Evolutionary conservation across 2,888 invertebrate genomes (phyloP).

Genomic region (Harmothoe impar): DNA sequence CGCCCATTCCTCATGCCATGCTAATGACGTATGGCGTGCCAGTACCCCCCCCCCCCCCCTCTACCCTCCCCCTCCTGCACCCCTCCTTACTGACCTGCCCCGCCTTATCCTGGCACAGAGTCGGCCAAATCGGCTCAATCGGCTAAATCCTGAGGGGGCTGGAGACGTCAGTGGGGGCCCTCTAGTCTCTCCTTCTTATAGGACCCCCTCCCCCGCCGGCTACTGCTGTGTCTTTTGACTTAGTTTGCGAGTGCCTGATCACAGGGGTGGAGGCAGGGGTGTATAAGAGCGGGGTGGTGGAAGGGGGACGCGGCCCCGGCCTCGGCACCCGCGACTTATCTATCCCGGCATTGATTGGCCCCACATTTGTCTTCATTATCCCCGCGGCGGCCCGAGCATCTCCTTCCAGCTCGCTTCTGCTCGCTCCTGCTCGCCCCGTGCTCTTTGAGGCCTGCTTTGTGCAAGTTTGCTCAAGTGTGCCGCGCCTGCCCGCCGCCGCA

Average conservation of each 20-base stretch:
- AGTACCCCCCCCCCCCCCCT: not conserved
- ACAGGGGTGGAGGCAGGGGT: slow-evolving; percentile 43
- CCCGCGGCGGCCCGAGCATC: slow-evolving; percentile 52
- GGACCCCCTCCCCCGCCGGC: not conserved
- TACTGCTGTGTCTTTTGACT: slow-evolving; percentile 9
- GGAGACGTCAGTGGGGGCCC: not conserved
- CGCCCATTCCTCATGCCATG: slow-evolving; percentile 47
- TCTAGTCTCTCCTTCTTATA: not conserved
- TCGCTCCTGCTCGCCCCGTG: slow-evolving; percentile 25
- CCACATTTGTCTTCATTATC: slow-evolving; percentile 62
- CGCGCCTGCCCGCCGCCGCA: slow-evolving; percentile 52
- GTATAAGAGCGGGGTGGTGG: slow-evolving; percentile 17
- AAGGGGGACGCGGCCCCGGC: slow-evolving; percentile 18
- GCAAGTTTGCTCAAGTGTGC: slow-evolving; percentile 61
- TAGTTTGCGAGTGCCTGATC: slow-evolving; percentile 44
- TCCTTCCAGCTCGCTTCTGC: slow-evolving; percentile 44
- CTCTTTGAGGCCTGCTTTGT: slow-evolving; percentile 60
- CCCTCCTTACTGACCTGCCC: slow-evolving; percentile 1
- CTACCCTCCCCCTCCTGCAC: not conserved
- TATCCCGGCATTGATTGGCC: slow-evolving; percentile 59
- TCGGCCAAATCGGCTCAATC: slow-evolving; percentile 40
- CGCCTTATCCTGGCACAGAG: slow-evolving; percentile 10
- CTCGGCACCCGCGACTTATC: slow-evolving; percentile 50
- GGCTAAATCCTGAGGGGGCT: slow-evolving; percentile 43
- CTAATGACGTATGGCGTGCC: slow-evolving; percentile 49